A percentile compares a stretch with the other conserved stretches of the same genome.
These are phyloP conservation scores for Trichonephila clavipes DNA, from an alignment of 1,140 invertebrate species.

Conservation along the genomic window DNA sequence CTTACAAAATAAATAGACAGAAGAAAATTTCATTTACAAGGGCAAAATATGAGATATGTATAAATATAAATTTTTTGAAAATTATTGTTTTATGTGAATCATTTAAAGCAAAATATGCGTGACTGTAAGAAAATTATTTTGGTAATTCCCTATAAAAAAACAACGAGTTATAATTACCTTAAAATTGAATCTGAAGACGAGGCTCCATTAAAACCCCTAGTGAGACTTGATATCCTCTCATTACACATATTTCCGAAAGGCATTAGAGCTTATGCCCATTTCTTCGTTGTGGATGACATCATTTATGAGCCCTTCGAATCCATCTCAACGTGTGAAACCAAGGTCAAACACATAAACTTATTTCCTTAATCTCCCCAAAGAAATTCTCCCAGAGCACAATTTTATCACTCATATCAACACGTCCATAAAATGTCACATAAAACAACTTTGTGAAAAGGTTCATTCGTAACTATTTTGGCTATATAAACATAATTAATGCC, in stretches of 20 bases:
- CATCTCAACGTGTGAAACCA: background rate
- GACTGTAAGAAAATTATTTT: too few species aligned
- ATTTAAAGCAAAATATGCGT: too few species aligned
- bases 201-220: too few species aligned
- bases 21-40: too few species aligned
- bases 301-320: background rate
- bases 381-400: background rate
- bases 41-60: too few species aligned
- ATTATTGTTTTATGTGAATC: too few species aligned
- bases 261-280: background rate
- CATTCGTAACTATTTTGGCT: background rate
- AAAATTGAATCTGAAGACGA: too few species aligned
- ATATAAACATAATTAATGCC: constrained; percentile 8
- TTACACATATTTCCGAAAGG: background rate
- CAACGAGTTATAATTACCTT: too few species aligned
- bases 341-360: background rate
- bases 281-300: background rate
- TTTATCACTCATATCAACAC: background rate
- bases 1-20: too few species aligned
- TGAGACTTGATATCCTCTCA: background rate
- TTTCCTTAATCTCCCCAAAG: background rate
- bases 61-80: too few species aligned
- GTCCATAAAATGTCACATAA: constrained; percentile 2
- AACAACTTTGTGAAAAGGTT: background rate
- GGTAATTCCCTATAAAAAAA: too few species aligned